Evolutionary conservation across 1,140 invertebrate genomes (phyloP).

Genomic region (Orchestia grillus): DNA sequence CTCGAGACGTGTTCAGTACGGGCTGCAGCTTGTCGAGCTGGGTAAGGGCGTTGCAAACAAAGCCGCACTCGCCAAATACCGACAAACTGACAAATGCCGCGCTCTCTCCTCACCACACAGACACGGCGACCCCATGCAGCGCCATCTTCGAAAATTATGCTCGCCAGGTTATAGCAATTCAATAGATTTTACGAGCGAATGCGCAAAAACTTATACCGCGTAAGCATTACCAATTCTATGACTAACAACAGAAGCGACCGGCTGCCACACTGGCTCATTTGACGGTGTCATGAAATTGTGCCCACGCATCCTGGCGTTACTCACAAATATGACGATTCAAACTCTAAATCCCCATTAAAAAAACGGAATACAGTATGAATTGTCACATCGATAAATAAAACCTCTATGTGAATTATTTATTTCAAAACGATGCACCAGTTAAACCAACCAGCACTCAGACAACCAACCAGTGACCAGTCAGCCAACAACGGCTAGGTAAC

Average conservation of each 20-base stretch:
- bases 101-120: background rate
- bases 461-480: no score
- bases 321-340: background rate
- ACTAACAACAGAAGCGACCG: background rate
- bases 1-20: background rate
- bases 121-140: background rate
- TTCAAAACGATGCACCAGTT: no score
- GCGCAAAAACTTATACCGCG: background rate
- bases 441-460: no score
- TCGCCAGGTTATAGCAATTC: background rate
- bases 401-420: no score
- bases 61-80: conserved; percentile 17
- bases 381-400: no score
- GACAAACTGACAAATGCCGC: conserved; percentile 38
- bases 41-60: conserved; percentile 25
- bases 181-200: background rate
- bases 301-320: background rate
- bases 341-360: no score
- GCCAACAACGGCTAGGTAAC: no score
- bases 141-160: background rate
- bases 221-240: background rate
- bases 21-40: background rate
- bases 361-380: no score
- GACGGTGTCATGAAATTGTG: background rate
- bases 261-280: background rate